These are phyloP conservation scores for Corvus hawaiiensis DNA, from an alignment of 2,113 vertebrate genomes.

Conservation along the genomic window DNA sequence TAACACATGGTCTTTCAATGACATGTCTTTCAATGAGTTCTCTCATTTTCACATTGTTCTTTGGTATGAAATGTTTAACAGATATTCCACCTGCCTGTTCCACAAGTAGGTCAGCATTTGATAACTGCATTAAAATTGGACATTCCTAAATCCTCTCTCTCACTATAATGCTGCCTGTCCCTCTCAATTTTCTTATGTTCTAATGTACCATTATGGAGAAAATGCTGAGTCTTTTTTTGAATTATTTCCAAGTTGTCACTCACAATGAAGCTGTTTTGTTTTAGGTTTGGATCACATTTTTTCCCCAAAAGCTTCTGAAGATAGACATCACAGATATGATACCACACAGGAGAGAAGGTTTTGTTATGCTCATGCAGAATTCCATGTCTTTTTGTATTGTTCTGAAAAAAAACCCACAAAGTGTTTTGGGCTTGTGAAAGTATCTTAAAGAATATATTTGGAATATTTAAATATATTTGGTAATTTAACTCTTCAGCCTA, in stretches of 20 bases:
- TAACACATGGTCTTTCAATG: background rate
- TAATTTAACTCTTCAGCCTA: conserved; percentile 25
- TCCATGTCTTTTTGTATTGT: background rate
- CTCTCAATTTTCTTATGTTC: conserved; percentile 4
- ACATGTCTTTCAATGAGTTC: background rate
- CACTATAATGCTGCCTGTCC: background rate
- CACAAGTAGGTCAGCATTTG: conserved; percentile 54
- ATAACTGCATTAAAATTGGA: conserved; percentile 38
- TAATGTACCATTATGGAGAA: background rate
- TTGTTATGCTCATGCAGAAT: background rate
- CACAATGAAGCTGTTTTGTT: background rate
- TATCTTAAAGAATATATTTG: background rate
- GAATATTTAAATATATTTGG: background rate
- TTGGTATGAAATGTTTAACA: background rate
- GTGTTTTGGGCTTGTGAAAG: background rate
- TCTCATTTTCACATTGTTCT: conserved; percentile 48
- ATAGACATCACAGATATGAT: background rate
- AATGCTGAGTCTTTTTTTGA: background rate
- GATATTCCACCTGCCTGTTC: conserved; percentile 38
- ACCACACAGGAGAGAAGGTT: background rate
- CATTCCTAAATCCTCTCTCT: conserved; percentile 29
- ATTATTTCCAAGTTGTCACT: background rate
- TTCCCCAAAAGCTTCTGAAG: background rate
- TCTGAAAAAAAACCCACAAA: background rate
- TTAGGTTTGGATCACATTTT: background rate